Conservation (phyloP, 2,113 vertebrate species). For the Stegostoma tigrinum region DNA sequence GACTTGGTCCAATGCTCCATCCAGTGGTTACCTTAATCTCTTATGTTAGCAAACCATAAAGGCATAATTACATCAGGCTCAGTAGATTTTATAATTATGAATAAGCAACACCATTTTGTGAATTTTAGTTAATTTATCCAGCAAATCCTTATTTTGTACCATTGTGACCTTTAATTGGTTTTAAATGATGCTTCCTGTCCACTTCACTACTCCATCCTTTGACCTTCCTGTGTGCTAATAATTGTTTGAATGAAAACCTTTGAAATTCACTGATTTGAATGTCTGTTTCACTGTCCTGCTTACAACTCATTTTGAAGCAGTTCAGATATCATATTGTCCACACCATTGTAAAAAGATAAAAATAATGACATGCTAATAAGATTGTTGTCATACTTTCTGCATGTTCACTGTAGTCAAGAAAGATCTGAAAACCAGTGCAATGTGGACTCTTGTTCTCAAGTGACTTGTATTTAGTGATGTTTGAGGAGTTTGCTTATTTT, state of each 20-base stretch:
- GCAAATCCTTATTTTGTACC: not conserved
- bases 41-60: not conserved
- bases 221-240: not conserved
- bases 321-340: not conserved
- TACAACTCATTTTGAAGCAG: not conserved
- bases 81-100: not conserved
- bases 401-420: not conserved
- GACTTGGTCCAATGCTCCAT: too few relatives aligned
- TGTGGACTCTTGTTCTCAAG: not conserved
- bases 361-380: not conserved
- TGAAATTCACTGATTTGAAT: not conserved
- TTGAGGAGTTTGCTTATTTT: not conserved
- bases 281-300: not conserved
- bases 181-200: not conserved
- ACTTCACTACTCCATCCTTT: not conserved
- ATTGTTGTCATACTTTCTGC: not conserved
- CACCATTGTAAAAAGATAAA: not conserved
- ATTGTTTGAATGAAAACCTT: not conserved
- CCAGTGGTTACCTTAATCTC: not conserved
- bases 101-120: not conserved
- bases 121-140: not conserved
- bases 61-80: not conserved
- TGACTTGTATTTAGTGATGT: not conserved
- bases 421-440: not conserved
- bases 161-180: not conserved